Conservation (phyloP, 2,888 invertebrate genomes). For the Villa cingulata region DNA sequence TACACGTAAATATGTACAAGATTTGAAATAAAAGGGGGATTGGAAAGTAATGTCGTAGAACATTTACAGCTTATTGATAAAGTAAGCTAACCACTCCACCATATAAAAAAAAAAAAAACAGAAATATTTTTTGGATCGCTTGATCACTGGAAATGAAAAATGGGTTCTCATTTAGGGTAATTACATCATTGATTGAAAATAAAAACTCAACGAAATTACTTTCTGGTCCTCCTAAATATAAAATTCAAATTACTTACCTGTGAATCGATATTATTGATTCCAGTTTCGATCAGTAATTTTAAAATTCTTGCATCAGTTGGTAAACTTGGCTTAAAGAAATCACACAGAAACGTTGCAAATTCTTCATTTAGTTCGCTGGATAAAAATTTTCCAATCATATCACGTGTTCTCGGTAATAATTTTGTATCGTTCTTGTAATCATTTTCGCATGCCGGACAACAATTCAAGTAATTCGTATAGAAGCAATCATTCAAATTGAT, state of each 20-base stretch:
- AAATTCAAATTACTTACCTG: conserved; percentile 16
- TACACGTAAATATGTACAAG: too few relatives aligned
- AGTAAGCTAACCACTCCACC: too few relatives aligned
- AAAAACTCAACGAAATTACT: too few relatives aligned
- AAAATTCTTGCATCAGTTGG: conserved; percentile 57
- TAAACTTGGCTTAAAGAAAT: conserved; percentile 44
- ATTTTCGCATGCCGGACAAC: conserved; percentile 32
- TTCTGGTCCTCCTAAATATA: too few relatives aligned
- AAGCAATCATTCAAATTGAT: conserved; percentile 35
- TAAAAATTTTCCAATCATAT: conserved; percentile 34
- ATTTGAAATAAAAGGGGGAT: too few relatives aligned
- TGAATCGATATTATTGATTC: conserved; percentile 43
- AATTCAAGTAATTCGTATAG: conserved; percentile 39
- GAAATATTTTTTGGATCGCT: background rate
- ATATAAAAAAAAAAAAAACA: background rate
- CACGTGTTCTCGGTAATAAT: conserved; percentile 30
- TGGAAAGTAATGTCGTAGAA: too few relatives aligned
- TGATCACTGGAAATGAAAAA: too few relatives aligned
- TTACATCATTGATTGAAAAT: too few relatives aligned
- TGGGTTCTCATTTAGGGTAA: too few relatives aligned
- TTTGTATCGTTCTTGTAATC: conserved; percentile 34
- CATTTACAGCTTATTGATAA: too few relatives aligned
- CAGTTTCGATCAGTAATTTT: conserved; percentile 60
- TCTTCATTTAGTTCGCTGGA: conserved; percentile 33
- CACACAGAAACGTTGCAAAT: conserved; percentile 35